These are phyloP conservation scores for Lordiphosa andalusiaca DNA, from an alignment of 2,888 invertebrate genomes.

Conservation along the genomic window DNA sequence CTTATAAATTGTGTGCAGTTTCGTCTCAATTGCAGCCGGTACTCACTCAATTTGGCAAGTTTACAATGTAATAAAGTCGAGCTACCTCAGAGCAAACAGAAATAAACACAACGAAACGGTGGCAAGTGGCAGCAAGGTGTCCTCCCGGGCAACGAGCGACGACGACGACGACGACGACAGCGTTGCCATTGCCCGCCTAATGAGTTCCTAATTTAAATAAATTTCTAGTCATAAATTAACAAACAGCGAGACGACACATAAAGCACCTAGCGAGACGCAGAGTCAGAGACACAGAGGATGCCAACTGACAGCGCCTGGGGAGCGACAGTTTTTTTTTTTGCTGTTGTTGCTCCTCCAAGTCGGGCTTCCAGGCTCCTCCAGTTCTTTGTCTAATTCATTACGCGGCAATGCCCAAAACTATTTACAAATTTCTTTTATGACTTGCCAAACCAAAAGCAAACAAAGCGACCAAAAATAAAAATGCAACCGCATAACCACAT, in stretches of 20 bases:
- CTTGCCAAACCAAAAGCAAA: conserved; percentile 34
- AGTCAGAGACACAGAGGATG: neutral
- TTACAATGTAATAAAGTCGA: conserved; percentile 63
- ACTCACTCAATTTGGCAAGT: conserved; percentile 62
- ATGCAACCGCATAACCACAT: conserved; percentile 50
- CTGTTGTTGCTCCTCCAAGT: neutral
- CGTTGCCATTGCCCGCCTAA: conserved; percentile 52
- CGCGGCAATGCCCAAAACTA: conserved; percentile 61
- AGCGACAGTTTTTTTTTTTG: neutral
- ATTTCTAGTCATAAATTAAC: conserved; percentile 73
- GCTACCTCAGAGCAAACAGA: conserved; percentile 32
- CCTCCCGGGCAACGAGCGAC: conserved; percentile 19
- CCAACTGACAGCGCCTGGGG: too few relatives aligned
- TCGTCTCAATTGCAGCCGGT: conserved; percentile 33
- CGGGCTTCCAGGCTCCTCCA: conserved; percentile 2
- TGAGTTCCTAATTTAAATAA: conserved; percentile 76
- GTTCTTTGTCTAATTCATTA: conserved; percentile 45
- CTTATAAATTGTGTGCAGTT: conserved; percentile 31
- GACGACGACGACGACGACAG: conserved; percentile 40
- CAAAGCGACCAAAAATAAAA: conserved; percentile 11
- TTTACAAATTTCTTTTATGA: conserved; percentile 55
- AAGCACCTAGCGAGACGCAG: conserved; percentile 35
- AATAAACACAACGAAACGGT: conserved; percentile 45
- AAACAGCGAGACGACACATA: conserved; percentile 53
- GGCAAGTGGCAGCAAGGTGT: conserved; percentile 18